Percentiles rank a stretch among this genome's conserved stretches.
These are phyloP conservation scores for Popillia japonica DNA, from an alignment of 1,140 invertebrate genomes.

Conservation along the genomic window DNA sequence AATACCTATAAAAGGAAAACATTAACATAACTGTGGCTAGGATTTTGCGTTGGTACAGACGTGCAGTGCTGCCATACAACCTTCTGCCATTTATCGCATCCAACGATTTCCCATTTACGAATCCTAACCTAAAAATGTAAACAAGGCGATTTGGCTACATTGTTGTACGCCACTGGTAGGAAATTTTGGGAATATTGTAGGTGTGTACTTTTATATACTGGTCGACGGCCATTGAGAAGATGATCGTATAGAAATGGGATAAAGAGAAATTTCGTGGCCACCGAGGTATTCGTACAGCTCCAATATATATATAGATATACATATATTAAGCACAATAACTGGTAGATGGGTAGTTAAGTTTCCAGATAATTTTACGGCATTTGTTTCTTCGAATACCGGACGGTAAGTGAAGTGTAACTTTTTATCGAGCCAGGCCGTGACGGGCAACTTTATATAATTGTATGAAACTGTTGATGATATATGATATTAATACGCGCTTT, in stretches of 20 bases:
- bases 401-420: constrained; percentile 39
- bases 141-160: too few relatives aligned
- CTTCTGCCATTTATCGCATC: too few relatives aligned
- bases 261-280: constrained; percentile 12
- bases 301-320: not conserved
- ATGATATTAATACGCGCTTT: constrained; percentile 32
- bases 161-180: not conserved
- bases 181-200: not conserved
- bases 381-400: constrained; percentile 37
- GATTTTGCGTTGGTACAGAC: too few relatives aligned
- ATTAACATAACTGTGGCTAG: too few relatives aligned
- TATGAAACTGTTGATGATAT: constrained; percentile 39
- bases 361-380: constrained; percentile 37
- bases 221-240: not conserved
- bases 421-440: constrained; percentile 27
- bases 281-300: not conserved
- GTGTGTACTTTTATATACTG: not conserved
- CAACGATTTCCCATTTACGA: too few relatives aligned
- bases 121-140: too few relatives aligned
- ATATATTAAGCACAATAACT: constrained; percentile 17
- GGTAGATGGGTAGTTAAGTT: constrained; percentile 21
- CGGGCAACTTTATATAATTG: constrained; percentile 38
- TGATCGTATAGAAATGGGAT: not conserved
- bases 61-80: too few relatives aligned
- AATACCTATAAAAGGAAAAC: too few relatives aligned